Evolutionary conservation across 2,113 vertebrate species (phyloP).

Genomic region (Ascaphus truei): DNA sequence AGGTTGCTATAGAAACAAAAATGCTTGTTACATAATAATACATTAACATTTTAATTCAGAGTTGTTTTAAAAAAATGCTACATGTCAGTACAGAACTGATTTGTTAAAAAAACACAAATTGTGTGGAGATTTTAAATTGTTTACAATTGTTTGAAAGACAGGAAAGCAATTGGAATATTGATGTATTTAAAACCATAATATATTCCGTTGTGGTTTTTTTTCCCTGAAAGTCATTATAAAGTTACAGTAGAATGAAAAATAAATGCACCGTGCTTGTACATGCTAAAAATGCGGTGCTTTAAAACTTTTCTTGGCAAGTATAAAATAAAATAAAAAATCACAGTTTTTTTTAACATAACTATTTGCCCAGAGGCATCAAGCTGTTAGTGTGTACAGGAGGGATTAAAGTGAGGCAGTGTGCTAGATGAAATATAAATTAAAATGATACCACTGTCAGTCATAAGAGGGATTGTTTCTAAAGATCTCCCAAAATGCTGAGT

Average conservation of each 20-base stretch:
- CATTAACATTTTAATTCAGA: too few relatives aligned
- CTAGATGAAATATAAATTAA: slow-evolving; percentile 68
- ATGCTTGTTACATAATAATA: too few relatives aligned
- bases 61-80: too few relatives aligned
- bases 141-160: background rate
- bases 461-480: slow-evolving; percentile 58
- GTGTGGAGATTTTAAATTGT: background rate
- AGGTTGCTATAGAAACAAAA: too few relatives aligned
- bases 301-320: slow-evolving; percentile 10
- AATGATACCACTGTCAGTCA: slow-evolving; percentile 63
- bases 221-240: background rate
- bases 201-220: background rate
- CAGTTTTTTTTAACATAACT: slow-evolving; percentile 44
- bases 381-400: slow-evolving; percentile 59
- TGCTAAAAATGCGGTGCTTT: background rate
- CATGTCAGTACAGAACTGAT: too few relatives aligned
- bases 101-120: too few relatives aligned
- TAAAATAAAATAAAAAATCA: slow-evolving; percentile 10
- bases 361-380: slow-evolving; percentile 59
- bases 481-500: slow-evolving; percentile 60
- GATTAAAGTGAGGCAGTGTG: slow-evolving; percentile 53
- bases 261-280: too few relatives aligned
- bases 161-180: background rate
- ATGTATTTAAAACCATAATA: background rate
- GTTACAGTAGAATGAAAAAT: background rate